A percentile compares a stretch with the other conserved stretches of the same genome.
Evolutionary conservation across 2,888 invertebrate genomes (phyloP).

Genomic region (Lapara coniferarum): DNA sequence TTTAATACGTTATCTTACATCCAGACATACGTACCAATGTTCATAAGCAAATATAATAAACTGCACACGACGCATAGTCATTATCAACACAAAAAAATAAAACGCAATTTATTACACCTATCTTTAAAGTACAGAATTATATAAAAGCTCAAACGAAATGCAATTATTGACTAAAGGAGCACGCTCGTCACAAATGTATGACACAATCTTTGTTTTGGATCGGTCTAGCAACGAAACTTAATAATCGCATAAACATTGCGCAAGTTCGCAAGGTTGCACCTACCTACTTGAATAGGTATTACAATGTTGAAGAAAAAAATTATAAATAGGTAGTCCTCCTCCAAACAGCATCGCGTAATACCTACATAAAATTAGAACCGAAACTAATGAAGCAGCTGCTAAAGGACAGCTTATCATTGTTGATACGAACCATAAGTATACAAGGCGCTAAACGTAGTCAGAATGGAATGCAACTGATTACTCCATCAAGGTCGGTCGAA

Average conservation of each 20-base stretch:
- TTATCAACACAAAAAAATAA: too few relatives aligned
- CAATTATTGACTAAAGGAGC: conserved; percentile 13
- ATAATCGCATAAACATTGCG: conserved; percentile 3
- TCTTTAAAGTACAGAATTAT: neutral
- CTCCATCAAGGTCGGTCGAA: conserved; percentile 35
- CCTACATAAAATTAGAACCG: neutral
- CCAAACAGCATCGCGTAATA: neutral
- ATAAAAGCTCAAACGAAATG: neutral
- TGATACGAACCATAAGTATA: conserved; percentile 37
- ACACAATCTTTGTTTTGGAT: conserved; percentile 15
- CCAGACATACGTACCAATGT: too few relatives aligned
- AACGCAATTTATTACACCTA: neutral
- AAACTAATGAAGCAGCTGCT: conserved; percentile 30
- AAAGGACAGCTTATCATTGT: conserved; percentile 41
- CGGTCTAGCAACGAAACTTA: conserved; percentile 3
- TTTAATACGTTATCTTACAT: too few relatives aligned
- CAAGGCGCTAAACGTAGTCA: conserved; percentile 45
- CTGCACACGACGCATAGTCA: too few relatives aligned
- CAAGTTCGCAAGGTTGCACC: neutral
- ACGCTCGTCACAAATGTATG: conserved; percentile 9
- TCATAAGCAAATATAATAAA: too few relatives aligned
- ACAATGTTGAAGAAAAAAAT: neutral
- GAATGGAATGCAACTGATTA: conserved; percentile 63
- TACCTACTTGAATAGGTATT: neutral
- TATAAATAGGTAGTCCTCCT: neutral